A percentile compares a stretch with the other conserved stretches of the same genome.
These are phyloP conservation scores for Rhinophrynus dorsalis DNA, from an alignment of 2,797 vertebrate genomes.

Conservation along the genomic window DNA sequence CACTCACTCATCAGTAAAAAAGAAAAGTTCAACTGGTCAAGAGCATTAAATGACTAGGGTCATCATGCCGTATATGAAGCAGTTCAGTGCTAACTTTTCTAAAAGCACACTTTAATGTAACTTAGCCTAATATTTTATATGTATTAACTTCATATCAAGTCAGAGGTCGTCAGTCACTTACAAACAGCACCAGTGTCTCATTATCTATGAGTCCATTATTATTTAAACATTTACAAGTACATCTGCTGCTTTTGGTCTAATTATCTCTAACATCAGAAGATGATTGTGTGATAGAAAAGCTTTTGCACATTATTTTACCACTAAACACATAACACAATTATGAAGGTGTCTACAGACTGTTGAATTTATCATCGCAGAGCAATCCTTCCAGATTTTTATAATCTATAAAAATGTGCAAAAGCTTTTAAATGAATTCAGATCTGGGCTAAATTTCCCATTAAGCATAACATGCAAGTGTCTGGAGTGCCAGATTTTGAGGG, in stretches of 20 bases:
- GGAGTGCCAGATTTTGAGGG: too few species aligned
- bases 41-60: constrained; percentile 16
- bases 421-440: too few species aligned
- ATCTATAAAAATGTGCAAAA: not conserved
- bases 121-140: constrained; percentile 8
- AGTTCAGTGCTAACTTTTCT: not conserved
- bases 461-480: too few species aligned
- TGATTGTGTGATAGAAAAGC: constrained; percentile 1
- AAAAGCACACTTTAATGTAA: constrained; percentile 3
- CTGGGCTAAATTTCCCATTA: too few species aligned
- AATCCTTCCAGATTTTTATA: constrained; percentile 1
- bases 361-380: constrained; percentile 10
- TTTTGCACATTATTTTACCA: constrained; percentile 2
- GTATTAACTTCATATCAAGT: constrained; percentile 6
- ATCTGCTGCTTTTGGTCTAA: constrained; percentile 12
- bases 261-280: constrained; percentile 5
- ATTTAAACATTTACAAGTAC: constrained; percentile 17
- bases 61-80: constrained; percentile 12
- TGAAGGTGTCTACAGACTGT: not conserved
- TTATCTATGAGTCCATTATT: constrained; percentile 29
- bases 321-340: not conserved
- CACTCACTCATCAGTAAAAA: constrained; percentile 22
- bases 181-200: not conserved
- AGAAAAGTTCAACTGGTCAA: constrained; percentile 36
- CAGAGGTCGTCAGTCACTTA: constrained; percentile 1